A percentile compares a stretch with the other conserved stretches of the same genome.
These are phyloP conservation scores for Blennius ocellaris DNA, from an alignment of 2,113 vertebrate genomes.

Conservation along the genomic window DNA sequence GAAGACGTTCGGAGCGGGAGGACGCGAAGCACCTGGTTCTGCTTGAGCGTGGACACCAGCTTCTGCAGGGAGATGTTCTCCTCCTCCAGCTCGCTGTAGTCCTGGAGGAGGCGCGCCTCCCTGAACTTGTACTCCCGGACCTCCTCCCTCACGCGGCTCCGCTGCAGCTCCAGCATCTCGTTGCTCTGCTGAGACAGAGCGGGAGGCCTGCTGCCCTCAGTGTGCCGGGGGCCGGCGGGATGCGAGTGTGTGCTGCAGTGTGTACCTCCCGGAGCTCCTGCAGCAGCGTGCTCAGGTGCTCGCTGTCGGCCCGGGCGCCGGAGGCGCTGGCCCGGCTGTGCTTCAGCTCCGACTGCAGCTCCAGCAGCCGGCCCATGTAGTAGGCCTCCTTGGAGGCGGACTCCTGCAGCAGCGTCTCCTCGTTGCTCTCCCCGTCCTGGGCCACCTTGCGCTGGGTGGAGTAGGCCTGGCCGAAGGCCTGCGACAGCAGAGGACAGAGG, in stretches of 20 bases:
- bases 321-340: constrained; percentile 85
- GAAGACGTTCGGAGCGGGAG: too few species aligned
- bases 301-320: constrained; percentile 89
- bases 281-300: constrained; percentile 86
- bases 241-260: too few species aligned
- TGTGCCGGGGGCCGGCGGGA: too few species aligned
- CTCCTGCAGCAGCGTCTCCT: constrained; percentile 95
- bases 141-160: constrained; percentile 93
- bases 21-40: constrained; percentile 89
- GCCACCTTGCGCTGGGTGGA: constrained; percentile 96
- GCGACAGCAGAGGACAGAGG: constrained; percentile 3
- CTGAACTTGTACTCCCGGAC: constrained; percentile 94
- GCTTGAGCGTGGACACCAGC: constrained; percentile 93
- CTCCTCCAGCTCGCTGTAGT: constrained; percentile 97
- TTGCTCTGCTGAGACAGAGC: constrained; percentile 85
- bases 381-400: constrained; percentile 95
- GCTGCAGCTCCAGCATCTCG: constrained; percentile 93
- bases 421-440: constrained; percentile 94
- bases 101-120: constrained; percentile 92
- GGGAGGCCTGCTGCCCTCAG: too few species aligned
- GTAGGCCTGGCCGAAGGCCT: constrained; percentile 97
- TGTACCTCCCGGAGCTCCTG: constrained; percentile 95
- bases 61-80: constrained; percentile 98
- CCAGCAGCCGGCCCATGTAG: constrained; percentile 92
- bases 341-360: constrained; percentile 92